A percentile compares a stretch with the other conserved stretches of the same genome.
Evolutionary conservation across 2,113 vertebrate species (phyloP).

Genomic region (Canis aureus): DNA sequence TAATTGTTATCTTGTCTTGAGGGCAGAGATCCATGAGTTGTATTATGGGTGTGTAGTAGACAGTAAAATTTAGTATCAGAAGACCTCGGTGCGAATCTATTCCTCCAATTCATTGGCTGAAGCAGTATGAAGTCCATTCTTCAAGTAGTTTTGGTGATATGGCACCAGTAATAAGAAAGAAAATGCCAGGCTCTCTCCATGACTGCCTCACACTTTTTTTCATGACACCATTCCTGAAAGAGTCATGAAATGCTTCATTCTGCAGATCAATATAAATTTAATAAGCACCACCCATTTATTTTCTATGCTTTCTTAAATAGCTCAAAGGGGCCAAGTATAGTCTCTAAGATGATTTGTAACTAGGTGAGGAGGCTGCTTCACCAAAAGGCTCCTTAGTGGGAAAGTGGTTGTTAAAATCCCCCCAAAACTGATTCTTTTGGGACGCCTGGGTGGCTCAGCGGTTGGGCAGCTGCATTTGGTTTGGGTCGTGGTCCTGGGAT

Average conservation of each 20-base stretch:
- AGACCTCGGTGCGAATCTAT: background rate
- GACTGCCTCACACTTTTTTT: constrained; percentile 20
- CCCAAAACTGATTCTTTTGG: background rate
- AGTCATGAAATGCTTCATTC: background rate
- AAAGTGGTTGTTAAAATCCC: constrained; percentile 22
- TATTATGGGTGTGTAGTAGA: background rate
- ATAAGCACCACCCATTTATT: constrained; percentile 9
- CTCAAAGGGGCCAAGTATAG: background rate
- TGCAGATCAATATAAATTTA: background rate
- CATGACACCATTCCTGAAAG: background rate
- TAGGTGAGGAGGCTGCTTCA: background rate
- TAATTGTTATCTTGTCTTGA: background rate
- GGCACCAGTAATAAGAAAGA: background rate
- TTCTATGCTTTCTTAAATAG: constrained; percentile 23
- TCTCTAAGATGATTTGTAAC: constrained; percentile 5
- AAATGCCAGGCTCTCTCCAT: background rate
- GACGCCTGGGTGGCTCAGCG: no score
- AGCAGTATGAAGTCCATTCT: constrained; percentile 11
- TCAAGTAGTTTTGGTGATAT: constrained; percentile 10
- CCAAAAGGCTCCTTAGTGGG: background rate
- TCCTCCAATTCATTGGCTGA: background rate
- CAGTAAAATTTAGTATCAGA: background rate
- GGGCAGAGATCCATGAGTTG: background rate
- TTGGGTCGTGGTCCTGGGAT: no score
- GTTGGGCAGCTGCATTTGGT: no score